Percentiles rank a stretch among this genome's conserved stretches.
Evolutionary conservation across 2,888 invertebrate species (phyloP).

Genomic region (Ichneumoninae sp.): DNA sequence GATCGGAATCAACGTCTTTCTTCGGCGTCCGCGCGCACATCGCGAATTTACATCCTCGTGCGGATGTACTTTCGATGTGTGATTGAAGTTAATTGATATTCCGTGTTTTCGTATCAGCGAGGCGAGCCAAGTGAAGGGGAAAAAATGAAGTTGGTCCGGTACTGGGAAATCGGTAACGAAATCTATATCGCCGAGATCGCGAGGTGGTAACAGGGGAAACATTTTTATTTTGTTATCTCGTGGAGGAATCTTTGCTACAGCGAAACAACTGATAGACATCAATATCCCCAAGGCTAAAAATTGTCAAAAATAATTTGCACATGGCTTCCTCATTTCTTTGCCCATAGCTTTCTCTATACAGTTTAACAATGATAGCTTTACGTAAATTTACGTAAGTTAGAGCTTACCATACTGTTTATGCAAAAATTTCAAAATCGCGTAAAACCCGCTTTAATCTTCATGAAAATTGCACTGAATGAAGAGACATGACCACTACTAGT

Average conservation of each 20-base stretch:
- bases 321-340: too few species aligned
- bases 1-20: slow-evolving; percentile 43
- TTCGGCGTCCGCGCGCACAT: neutral
- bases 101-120: neutral
- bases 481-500: too few species aligned
- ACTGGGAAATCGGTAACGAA: neutral
- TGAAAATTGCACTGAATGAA: too few species aligned
- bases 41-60: neutral
- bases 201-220: neutral
- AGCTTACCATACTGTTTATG: too few species aligned
- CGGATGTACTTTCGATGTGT: neutral
- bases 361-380: too few species aligned
- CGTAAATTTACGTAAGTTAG: too few species aligned
- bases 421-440: too few species aligned
- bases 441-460: too few species aligned
- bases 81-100: slow-evolving; percentile 18
- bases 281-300: neutral
- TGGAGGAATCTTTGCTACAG: neutral
- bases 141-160: neutral
- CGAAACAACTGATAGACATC: neutral
- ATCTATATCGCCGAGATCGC: neutral
- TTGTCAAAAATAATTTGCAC: too few species aligned
- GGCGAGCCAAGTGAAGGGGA: neutral
- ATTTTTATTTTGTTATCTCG: neutral
- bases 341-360: too few species aligned